Evolutionary conservation across 1,140 invertebrate genomes (phyloP).

Genomic region (Manduca sexta): DNA sequence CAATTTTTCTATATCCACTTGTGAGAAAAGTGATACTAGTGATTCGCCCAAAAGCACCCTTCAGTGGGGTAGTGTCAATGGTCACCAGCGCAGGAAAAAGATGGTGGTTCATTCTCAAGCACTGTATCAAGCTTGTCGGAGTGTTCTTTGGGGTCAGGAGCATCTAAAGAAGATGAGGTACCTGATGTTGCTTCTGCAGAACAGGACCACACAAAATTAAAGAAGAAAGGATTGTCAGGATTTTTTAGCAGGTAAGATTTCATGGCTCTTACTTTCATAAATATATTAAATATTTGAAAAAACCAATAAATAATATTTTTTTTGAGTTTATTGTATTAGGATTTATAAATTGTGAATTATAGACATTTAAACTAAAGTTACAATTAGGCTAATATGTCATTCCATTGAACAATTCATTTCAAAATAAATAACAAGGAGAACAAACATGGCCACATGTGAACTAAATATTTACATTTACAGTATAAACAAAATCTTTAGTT

Average conservation of each 20-base stretch:
- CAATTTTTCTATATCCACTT: constrained; percentile 67
- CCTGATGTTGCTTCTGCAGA: constrained; percentile 26
- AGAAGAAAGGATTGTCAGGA: constrained; percentile 67
- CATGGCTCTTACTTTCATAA: too few relatives aligned
- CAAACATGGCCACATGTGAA: too few relatives aligned
- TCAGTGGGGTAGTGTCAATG: constrained; percentile 65
- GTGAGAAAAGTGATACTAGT: constrained; percentile 70
- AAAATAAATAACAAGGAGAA: too few relatives aligned
- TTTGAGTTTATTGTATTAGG: too few relatives aligned
- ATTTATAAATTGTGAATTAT: too few relatives aligned
- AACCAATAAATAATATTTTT: too few relatives aligned
- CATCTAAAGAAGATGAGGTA: constrained; percentile 54
- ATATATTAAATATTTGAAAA: too few relatives aligned
- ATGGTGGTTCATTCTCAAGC: constrained; percentile 69
- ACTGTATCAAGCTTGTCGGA: constrained; percentile 70
- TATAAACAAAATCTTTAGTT: too few relatives aligned
- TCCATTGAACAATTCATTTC: neutral
- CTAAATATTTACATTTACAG: too few relatives aligned
- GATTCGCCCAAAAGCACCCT: constrained; percentile 67
- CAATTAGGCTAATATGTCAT: too few relatives aligned
- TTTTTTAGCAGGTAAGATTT: constrained; percentile 68
- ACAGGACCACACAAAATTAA: constrained; percentile 51
- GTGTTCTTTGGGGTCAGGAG: constrained; percentile 61
- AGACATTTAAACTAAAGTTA: too few relatives aligned
- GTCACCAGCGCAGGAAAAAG: constrained; percentile 65